These are phyloP conservation scores for Microvelia longipes DNA, from an alignment of 1,140 invertebrate genomes.

Conservation along the genomic window DNA sequence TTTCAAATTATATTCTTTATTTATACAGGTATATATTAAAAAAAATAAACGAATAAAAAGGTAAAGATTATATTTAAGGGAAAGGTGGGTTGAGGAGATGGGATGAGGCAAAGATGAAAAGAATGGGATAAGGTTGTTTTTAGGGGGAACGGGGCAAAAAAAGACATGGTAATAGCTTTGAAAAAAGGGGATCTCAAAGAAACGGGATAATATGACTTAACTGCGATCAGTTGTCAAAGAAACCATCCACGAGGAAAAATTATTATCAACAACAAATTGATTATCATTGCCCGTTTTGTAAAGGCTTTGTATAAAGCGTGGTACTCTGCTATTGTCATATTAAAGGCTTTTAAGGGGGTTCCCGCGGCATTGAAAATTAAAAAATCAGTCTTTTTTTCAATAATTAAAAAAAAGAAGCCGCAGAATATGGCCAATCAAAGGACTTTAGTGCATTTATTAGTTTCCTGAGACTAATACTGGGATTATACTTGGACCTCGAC, in stretches of 20 bases:
- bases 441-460: too few relatives aligned
- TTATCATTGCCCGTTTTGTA: slow-evolving; percentile 16
- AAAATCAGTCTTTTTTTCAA: slow-evolving; percentile 1
- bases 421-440: too few relatives aligned
- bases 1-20: too few relatives aligned
- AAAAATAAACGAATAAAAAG: not conserved
- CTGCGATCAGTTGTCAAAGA: slow-evolving; percentile 15
- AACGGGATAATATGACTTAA: slow-evolving; percentile 14
- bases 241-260: slow-evolving; percentile 9
- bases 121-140: not conserved
- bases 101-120: not conserved
- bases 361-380: slow-evolving; percentile 12
- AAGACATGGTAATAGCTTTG: slow-evolving; percentile 16
- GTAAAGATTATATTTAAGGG: not conserved
- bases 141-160: not conserved
- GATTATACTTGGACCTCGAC: too few relatives aligned
- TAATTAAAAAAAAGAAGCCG: too few relatives aligned
- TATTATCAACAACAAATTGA: slow-evolving; percentile 15
- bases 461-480: too few relatives aligned
- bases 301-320: slow-evolving; percentile 8
- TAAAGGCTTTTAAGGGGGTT: slow-evolving; percentile 9
- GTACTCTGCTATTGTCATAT: slow-evolving; percentile 11
- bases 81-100: not conserved
- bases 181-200: not conserved
- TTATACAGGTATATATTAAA: too few relatives aligned